phyloP scores from a whole-genome alignment of 2,888 invertebrate species.

The Antitype chi region DNA sequence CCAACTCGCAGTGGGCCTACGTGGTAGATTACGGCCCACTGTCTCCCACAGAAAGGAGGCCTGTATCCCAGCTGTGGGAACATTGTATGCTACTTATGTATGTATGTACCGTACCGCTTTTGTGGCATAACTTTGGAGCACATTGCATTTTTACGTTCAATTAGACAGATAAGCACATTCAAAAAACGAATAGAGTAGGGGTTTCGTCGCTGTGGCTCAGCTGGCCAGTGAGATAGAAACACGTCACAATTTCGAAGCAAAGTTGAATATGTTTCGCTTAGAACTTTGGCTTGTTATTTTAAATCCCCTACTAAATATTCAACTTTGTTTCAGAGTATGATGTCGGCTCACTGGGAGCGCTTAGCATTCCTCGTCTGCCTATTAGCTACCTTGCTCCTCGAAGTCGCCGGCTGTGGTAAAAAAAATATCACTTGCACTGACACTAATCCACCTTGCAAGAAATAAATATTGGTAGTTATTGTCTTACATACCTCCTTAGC shows the following conservation, averaged over 20 bases:
- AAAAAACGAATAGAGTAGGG: too few relatives aligned
- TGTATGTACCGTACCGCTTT: too few relatives aligned
- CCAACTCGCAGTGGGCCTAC: too few relatives aligned
- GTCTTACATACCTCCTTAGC: neutral
- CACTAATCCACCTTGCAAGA: constrained; percentile 74
- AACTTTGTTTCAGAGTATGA: constrained; percentile 55
- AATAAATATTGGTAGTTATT: constrained; percentile 53
- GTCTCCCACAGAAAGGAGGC: too few relatives aligned
- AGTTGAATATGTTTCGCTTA: constrained; percentile 8
- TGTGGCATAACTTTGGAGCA: too few relatives aligned
- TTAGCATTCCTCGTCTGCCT: constrained; percentile 64
- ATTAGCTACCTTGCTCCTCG: constrained; percentile 67
- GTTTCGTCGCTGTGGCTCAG: neutral
- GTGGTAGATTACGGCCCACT: too few relatives aligned
- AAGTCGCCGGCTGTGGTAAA: constrained; percentile 70
- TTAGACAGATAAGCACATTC: neutral
- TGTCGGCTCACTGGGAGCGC: constrained; percentile 58
- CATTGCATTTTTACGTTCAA: too few relatives aligned
- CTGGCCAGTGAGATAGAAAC: too few relatives aligned
- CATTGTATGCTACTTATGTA: too few relatives aligned
- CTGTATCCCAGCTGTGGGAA: too few relatives aligned
- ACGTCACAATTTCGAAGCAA: constrained; percentile 3
- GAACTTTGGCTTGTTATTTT: neutral
- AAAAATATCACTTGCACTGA: constrained; percentile 71
- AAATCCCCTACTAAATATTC: constrained; percentile 18